Evolutionary conservation across 2,113 vertebrate species (phyloP).

Genomic region (Antidorcas marsupialis): DNA sequence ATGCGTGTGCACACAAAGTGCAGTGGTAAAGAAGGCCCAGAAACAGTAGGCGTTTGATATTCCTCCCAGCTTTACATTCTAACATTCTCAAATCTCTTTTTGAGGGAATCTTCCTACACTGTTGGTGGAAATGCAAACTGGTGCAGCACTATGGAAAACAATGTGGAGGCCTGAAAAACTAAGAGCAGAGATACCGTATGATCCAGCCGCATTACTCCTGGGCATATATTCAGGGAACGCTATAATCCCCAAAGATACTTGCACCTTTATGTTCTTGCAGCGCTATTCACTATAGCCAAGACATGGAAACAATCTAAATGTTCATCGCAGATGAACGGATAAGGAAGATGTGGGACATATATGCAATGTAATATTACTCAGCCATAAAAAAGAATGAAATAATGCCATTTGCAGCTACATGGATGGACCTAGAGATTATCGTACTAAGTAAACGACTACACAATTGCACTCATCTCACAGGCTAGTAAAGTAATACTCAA

Average conservation of each 20-base stretch:
- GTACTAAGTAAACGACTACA: no score
- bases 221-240: neutral
- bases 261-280: neutral
- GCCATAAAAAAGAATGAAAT: no score
- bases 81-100: neutral
- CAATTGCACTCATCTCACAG: no score
- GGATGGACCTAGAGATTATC: no score
- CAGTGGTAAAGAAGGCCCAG: neutral
- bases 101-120: neutral
- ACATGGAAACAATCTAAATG: neutral
- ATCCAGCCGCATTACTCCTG: neutral
- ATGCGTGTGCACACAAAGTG: no score
- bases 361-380: neutral
- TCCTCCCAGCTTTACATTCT: neutral
- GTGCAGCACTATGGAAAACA: neutral
- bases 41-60: neutral
- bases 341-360: neutral
- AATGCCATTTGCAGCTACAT: no score
- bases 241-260: neutral
- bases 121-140: neutral
- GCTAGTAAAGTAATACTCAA: no score
- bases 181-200: neutral
- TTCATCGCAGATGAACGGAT: neutral
- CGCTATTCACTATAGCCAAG: neutral
- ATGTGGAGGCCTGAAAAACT: neutral